These are phyloP conservation scores for Drosophila azteca DNA, from an alignment of 1,140 invertebrate species.

Conservation along the genomic window DNA sequence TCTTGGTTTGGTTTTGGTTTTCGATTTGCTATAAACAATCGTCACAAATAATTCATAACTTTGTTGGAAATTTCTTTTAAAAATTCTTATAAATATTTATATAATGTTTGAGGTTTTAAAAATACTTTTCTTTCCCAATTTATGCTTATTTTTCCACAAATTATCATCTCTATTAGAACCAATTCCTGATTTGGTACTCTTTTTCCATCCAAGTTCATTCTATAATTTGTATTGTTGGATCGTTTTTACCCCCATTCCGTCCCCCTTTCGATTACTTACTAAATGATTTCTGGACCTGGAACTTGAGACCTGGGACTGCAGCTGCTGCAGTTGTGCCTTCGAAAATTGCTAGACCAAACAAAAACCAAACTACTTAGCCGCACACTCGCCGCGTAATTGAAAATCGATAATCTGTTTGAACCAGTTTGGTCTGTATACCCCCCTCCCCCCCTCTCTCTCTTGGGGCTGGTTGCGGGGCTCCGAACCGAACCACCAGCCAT, in stretches of 20 bases:
- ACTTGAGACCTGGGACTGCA: constrained; percentile 11
- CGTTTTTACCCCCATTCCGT: constrained; percentile 9
- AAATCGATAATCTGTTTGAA: constrained; percentile 82
- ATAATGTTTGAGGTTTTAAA: too few relatives aligned
- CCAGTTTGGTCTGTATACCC: constrained; percentile 58
- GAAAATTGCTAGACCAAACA: constrained; percentile 81
- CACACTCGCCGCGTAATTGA: constrained; percentile 80
- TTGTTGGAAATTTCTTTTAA: too few relatives aligned
- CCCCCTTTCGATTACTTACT: constrained; percentile 36
- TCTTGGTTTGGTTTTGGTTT: too few relatives aligned
- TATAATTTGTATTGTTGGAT: constrained; percentile 41
- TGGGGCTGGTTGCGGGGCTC: constrained; percentile 13
- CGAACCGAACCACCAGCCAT: constrained; percentile 48
- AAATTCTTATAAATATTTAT: too few relatives aligned
- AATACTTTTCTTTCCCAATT: too few relatives aligned
- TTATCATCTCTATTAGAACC: too few relatives aligned
- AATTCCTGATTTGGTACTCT: too few relatives aligned
- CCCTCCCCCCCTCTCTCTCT: constrained; percentile 1
- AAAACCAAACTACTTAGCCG: constrained; percentile 81
- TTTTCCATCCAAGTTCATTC: not conserved
- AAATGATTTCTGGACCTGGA: constrained; percentile 43
- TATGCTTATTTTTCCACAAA: too few relatives aligned
- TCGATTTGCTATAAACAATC: too few relatives aligned
- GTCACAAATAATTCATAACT: too few relatives aligned
- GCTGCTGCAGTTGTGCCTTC: constrained; percentile 62